These are phyloP conservation scores for Idaea straminata DNA, from an alignment of 2,888 invertebrate genomes.

Conservation along the genomic window DNA sequence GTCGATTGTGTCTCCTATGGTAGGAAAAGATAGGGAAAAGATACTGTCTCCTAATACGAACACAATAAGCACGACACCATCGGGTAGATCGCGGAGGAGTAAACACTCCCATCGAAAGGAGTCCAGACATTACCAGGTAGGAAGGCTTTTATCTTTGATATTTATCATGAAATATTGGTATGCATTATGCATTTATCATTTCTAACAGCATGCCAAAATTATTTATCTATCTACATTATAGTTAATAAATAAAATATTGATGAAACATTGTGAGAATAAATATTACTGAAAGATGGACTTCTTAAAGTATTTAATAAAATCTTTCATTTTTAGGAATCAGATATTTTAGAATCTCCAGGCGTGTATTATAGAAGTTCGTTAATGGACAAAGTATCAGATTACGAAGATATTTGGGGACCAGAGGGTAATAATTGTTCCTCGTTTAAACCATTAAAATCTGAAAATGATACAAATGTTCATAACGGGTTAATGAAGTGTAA, in stretches of 20 bases:
- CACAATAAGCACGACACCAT: constrained; percentile 77
- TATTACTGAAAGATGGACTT: constrained; percentile 2
- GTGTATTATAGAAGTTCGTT: constrained; percentile 92
- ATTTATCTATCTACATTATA: constrained; percentile 21
- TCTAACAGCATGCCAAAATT: constrained; percentile 51
- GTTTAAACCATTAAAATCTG: constrained; percentile 68
- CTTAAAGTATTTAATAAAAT: neutral
- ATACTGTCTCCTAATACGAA: constrained; percentile 70
- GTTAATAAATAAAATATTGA: constrained; percentile 18
- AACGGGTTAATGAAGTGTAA: constrained; percentile 78
- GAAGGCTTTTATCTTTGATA: constrained; percentile 23
- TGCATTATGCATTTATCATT: constrained; percentile 33
- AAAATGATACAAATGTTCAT: constrained; percentile 63
- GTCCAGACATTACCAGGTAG: constrained; percentile 86
- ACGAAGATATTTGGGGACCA: constrained; percentile 95
- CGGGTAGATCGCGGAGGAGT: constrained; percentile 79
- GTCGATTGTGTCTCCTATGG: constrained; percentile 66
- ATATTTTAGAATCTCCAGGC: constrained; percentile 90
- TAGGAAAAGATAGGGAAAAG: constrained; percentile 67
- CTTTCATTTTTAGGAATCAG: constrained; percentile 82
- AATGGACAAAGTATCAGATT: constrained; percentile 95
- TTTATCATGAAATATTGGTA: constrained; percentile 17
- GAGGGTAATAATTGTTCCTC: constrained; percentile 76
- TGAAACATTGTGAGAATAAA: constrained; percentile 10
- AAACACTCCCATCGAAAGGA: constrained; percentile 82